phyloP scores from a whole-genome alignment of 2,113 vertebrate genomes.

The Lepidothrix coronata region DNA sequence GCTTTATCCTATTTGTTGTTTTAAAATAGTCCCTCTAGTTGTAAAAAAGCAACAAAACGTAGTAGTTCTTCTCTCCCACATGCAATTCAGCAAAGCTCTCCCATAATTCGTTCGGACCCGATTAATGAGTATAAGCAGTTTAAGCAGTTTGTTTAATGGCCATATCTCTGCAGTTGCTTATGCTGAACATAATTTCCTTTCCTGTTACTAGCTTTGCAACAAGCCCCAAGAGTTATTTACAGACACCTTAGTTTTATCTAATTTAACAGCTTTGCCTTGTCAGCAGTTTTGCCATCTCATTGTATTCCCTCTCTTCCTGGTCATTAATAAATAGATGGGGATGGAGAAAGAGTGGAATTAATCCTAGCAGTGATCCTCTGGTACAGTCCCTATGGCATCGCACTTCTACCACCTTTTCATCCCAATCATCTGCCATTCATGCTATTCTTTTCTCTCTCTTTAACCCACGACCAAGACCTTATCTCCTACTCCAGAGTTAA shows the following conservation, averaged over 20 bases:
- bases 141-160: constrained; percentile 28
- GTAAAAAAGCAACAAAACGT: not conserved
- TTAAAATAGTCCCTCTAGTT: not conserved
- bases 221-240: constrained; percentile 48
- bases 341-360: not conserved
- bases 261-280: constrained; percentile 56
- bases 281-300: constrained; percentile 58
- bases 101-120: not conserved
- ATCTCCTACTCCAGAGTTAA: not conserved
- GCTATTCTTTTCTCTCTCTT: constrained; percentile 4
- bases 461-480: not conserved
- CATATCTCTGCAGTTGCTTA: not conserved
- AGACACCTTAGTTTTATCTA: constrained; percentile 47
- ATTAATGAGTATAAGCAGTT: constrained; percentile 21
- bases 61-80: not conserved
- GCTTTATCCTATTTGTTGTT: not conserved
- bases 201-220: constrained; percentile 43
- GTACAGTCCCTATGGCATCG: not conserved
- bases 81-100: not conserved
- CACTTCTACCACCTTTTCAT: not conserved
- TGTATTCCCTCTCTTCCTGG: constrained; percentile 28
- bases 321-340: constrained; percentile 55
- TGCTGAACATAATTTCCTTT: constrained; percentile 33
- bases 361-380: not conserved
- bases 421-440: not conserved